Conservation (phyloP, 1,140 invertebrate species). For the Drosophila repleta region DNA sequence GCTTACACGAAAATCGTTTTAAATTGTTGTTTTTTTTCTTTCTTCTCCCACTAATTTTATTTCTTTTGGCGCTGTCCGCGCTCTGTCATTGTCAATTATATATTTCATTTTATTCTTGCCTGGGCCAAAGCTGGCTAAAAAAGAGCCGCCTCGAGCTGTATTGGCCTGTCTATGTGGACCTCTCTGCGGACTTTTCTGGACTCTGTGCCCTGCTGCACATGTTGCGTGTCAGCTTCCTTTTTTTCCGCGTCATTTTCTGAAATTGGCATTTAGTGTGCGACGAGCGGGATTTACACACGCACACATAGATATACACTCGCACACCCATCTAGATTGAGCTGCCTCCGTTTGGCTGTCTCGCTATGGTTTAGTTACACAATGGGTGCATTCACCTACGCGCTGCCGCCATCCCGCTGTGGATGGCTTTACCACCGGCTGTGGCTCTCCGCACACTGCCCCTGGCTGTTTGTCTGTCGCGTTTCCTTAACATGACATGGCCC, state of each 20-base stretch:
- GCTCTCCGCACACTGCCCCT: conserved; percentile 9
- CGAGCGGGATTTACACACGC: conserved; percentile 74
- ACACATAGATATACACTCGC: conserved; percentile 15
- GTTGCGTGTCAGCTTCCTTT: conserved; percentile 62
- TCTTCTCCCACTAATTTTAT: too few relatives aligned
- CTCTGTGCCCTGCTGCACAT: conserved; percentile 22
- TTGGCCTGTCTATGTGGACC: conserved; percentile 27
- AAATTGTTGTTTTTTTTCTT: conserved; percentile 58
- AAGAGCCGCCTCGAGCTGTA: conserved; percentile 50
- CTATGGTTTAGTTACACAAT: conserved; percentile 79
- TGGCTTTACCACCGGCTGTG: conserved; percentile 26
- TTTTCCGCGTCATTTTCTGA: conserved; percentile 80
- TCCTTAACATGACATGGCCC: conserved; percentile 56
- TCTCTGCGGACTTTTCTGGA: not conserved
- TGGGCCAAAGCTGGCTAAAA: not conserved
- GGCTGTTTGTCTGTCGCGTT: conserved; percentile 59
- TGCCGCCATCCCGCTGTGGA: conserved; percentile 52
- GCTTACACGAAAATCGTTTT: conserved; percentile 77
- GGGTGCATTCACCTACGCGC: conserved; percentile 83
- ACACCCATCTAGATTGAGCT: conserved; percentile 49
- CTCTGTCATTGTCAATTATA: conserved; percentile 75
- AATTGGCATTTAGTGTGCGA: conserved; percentile 81
- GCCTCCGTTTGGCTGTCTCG: conserved; percentile 64
- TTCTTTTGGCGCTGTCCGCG: conserved; percentile 49
- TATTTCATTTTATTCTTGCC: conserved; percentile 23